These are phyloP conservation scores for Oscheius sp. DNA, from an alignment of 1,140 invertebrate species.

Conservation along the genomic window DNA sequence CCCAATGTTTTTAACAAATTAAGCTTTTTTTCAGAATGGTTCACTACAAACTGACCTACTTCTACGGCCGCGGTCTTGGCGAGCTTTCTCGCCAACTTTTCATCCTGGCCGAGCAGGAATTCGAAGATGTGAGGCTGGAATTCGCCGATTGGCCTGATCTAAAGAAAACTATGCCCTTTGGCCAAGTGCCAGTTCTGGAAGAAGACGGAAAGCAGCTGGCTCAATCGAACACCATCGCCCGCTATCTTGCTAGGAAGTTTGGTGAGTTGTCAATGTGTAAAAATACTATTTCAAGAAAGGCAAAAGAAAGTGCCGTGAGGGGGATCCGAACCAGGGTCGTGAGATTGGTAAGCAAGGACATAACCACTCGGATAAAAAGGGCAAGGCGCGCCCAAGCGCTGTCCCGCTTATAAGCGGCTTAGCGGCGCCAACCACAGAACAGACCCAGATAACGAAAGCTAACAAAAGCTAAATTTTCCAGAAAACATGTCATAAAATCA, in stretches of 20 bases:
- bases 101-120: conserved; percentile 6
- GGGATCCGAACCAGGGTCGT: too few species aligned
- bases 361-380: background rate
- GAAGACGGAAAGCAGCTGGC: conserved; percentile 52
- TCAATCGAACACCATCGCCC: conserved; percentile 49
- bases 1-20: too few species aligned
- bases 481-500: background rate
- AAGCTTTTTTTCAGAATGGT: too few species aligned
- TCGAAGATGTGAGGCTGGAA: conserved; percentile 19
- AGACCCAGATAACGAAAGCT: background rate
- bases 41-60: conserved; percentile 35
- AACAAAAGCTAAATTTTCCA: background rate
- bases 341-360: background rate
- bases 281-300: background rate
- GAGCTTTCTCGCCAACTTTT: conserved; percentile 25
- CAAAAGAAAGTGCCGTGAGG: background rate
- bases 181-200: conserved; percentile 51
- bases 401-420: too few species aligned
- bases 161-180: conserved; percentile 48
- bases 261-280: conserved; percentile 22
- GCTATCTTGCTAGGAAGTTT: conserved; percentile 46
- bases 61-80: conserved; percentile 27
- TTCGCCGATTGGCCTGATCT: conserved; percentile 13
- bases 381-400: background rate
- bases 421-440: too few species aligned